Evolutionary conservation across 2,888 invertebrate genomes (phyloP).

Genomic region (Neoaliturus tenellus): DNA sequence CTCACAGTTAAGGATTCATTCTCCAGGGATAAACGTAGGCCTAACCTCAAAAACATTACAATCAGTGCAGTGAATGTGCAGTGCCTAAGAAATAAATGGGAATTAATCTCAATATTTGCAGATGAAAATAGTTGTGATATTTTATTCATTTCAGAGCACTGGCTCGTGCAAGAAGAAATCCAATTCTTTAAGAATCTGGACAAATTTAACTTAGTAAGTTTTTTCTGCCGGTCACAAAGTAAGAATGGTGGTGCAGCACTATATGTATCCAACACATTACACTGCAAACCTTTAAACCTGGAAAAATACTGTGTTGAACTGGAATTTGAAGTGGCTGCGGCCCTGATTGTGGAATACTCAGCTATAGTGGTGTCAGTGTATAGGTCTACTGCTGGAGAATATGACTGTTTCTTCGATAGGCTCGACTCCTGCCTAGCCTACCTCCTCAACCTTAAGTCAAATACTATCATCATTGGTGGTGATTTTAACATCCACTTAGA

Average conservation of each 20-base stretch:
- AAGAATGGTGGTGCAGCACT: neutral
- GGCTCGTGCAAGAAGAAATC: neutral
- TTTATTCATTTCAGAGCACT: neutral
- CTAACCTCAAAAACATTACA: no score
- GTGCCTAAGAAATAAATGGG: neutral
- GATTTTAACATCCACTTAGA: neutral
- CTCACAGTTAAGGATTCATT: no score
- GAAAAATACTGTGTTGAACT: neutral
- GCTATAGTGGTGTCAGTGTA: neutral
- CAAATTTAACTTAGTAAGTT: neutral
- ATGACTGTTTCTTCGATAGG: neutral
- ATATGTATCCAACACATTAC: neutral
- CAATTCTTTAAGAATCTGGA: neutral
- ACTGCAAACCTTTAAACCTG: neutral
- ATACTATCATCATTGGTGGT: neutral
- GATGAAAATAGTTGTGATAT: neutral
- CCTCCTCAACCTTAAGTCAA: neutral
- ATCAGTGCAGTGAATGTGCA: neutral
- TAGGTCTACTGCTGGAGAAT: neutral
- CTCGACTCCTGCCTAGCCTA: neutral
- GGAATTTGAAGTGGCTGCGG: neutral
- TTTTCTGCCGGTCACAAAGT: neutral
- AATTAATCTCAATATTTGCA: neutral
- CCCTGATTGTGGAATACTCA: neutral
- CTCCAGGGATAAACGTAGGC: no score